phyloP scores from a whole-genome alignment of 2,888 invertebrate species.

The Caenorhabditis sp. region DNA sequence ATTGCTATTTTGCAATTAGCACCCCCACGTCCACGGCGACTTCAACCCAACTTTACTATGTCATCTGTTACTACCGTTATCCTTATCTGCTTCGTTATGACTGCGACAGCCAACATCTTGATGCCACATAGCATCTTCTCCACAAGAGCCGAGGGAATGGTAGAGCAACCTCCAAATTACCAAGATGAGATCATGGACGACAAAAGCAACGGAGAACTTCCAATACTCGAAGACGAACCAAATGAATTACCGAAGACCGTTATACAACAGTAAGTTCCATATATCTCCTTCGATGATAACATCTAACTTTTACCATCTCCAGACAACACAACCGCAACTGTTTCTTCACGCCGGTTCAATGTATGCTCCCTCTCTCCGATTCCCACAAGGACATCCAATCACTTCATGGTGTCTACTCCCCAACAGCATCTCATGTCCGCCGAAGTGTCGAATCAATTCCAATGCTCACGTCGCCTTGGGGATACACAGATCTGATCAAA shows the following conservation, averaged over 20 bases:
- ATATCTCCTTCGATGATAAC: background rate
- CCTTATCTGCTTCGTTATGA: constrained; percentile 4
- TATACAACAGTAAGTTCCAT: constrained; percentile 33
- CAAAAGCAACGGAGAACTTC: background rate
- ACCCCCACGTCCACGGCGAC: constrained; percentile 4
- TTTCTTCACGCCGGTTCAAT: constrained; percentile 66
- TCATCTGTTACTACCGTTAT: constrained; percentile 10
- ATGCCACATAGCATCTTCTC: constrained; percentile 51
- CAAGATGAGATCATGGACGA: background rate
- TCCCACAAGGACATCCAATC: constrained; percentile 61
- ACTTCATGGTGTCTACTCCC: constrained; percentile 58
- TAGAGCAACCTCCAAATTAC: constrained; percentile 17
- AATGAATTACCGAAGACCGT: background rate
- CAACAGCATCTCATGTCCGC: constrained; percentile 42
- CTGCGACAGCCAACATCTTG: constrained; percentile 42
- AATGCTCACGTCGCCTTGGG: constrained; percentile 56
- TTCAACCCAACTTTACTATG: constrained; percentile 9
- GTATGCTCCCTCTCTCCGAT: constrained; percentile 53
- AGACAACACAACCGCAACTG: constrained; percentile 58
- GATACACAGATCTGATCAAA: constrained; percentile 60
- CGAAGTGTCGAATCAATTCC: constrained; percentile 44
- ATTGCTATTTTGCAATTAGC: constrained; percentile 50
- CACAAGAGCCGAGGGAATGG: constrained; percentile 22
- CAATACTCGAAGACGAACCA: background rate
- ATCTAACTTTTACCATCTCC: constrained; percentile 24